phyloP scores from a whole-genome alignment of 2,888 invertebrate genomes.

The Plebejus argus region DNA sequence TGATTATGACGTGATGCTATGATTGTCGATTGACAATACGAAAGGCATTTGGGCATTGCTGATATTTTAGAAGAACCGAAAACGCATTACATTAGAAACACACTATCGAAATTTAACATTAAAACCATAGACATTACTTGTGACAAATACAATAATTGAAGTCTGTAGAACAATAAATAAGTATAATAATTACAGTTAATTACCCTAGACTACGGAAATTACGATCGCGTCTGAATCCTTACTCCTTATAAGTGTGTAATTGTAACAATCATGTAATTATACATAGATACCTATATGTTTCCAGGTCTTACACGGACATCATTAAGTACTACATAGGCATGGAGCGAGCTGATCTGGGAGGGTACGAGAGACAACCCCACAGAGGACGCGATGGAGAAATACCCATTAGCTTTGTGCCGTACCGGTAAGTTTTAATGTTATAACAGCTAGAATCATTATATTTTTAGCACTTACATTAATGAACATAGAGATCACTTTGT shows the following conservation, averaged over 20 bases:
- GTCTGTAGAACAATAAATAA: background rate
- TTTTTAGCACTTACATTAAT: too few species aligned
- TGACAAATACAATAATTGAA: background rate
- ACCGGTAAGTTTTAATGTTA: slow-evolving; percentile 55
- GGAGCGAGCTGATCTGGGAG: slow-evolving; percentile 74
- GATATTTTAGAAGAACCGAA: too few species aligned
- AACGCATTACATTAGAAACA: too few species aligned
- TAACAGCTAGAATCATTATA: too few species aligned
- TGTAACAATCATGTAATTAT: background rate
- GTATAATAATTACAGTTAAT: background rate
- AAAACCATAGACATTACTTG: too few species aligned
- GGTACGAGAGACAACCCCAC: slow-evolving; percentile 72
- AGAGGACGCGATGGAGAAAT: slow-evolving; percentile 83
- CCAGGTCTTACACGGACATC: slow-evolving; percentile 82
- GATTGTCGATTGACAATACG: too few species aligned
- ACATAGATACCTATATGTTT: slow-evolving; percentile 40
- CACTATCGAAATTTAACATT: too few species aligned
- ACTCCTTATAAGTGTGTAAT: slow-evolving; percentile 3
- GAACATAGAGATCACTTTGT: too few species aligned
- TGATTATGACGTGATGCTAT: too few species aligned
- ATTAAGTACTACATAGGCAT: slow-evolving; percentile 82
- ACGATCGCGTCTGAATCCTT: background rate
- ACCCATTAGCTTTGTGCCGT: slow-evolving; percentile 82
- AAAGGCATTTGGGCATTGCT: too few species aligned
- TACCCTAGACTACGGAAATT: background rate